Evolutionary conservation across 2,797 vertebrate species (phyloP), one percentile per base, ranked within the genome.

Genomic region (Kryptolebias ocellatus): DNA sequence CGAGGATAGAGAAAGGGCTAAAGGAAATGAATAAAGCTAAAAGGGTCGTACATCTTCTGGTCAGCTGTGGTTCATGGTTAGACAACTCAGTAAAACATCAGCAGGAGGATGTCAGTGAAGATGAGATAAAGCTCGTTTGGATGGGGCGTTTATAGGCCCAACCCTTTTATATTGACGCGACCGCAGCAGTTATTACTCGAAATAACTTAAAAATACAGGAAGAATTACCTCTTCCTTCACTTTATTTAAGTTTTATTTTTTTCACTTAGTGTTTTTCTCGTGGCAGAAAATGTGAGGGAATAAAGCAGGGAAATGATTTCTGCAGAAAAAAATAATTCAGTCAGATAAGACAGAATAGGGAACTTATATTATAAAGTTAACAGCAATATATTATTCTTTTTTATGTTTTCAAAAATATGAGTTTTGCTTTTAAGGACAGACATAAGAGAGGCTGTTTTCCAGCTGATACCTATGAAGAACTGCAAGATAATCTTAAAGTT

Each of bases 21-120:
- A 60, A 68, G 76, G 63, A 74, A 76, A 83, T 76, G 49, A 84
- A 74, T 60, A 53, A 66, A 81, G 63, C 65, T 60, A 64, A 60
- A 60, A 55, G 64, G 76, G 78, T 64, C 56, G 17, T 75, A 72
- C 45, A 81, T 87, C 78, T 82, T 75, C 31, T 54, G 67, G 56
- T 64, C 52, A 28, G 70, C 68, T 71, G 29, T 67, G 71, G 82
- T 67, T 78, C 78, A 70, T 4, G 60, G 67, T 60, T 67, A 67
- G 55, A 70, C 50, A 72, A 67, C 76, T 77, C 60, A 74, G 76
- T 77, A 74, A 67, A 82, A 75, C 55, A 53, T 6, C 18, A 4
- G 60, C 54, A 58, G 53, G 67, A 52, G 56, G 64, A 73, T 12
- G 53, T 78, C 59, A 66, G 68, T 10, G 28, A 56, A 70, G 63